phyloP scores from a whole-genome alignment of 2,888 invertebrate species.

The Amphipyra berbera region DNA sequence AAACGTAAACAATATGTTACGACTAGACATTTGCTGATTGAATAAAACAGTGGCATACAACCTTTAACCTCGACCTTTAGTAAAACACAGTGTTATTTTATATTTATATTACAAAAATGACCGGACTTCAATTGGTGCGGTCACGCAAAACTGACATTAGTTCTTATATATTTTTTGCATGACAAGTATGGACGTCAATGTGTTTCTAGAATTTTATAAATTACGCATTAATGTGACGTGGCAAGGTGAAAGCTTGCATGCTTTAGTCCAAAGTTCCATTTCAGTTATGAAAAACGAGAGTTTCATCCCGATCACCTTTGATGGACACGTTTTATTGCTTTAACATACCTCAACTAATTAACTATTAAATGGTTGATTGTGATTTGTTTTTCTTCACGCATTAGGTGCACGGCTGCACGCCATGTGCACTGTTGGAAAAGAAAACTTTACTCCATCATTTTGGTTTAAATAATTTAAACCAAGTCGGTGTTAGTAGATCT shows the following conservation, averaged over 20 bases:
- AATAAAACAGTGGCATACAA: constrained; percentile 32
- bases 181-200: not conserved
- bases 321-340: constrained; percentile 8
- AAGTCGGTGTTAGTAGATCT: too few relatives aligned
- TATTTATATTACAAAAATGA: constrained; percentile 17
- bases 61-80: constrained; percentile 40
- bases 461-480: too few relatives aligned
- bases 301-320: constrained; percentile 22
- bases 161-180: constrained; percentile 5
- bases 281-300: constrained; percentile 3
- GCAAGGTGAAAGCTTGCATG: constrained; percentile 28
- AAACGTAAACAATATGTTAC: constrained; percentile 15
- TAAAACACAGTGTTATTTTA: constrained; percentile 13
- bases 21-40: constrained; percentile 21
- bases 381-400: constrained; percentile 16
- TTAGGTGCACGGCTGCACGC: not conserved
- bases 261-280: constrained; percentile 1
- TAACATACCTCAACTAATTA: constrained; percentile 15
- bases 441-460: too few relatives aligned
- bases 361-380: constrained; percentile 16
- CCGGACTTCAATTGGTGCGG: constrained; percentile 14
- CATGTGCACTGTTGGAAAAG: too few relatives aligned
- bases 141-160: constrained; percentile 53
- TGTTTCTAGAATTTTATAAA: constrained; percentile 6
- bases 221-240: constrained; percentile 1